Evolutionary conservation across 2,888 invertebrate species (phyloP).

Genomic region (Balanococcus diminutus): DNA sequence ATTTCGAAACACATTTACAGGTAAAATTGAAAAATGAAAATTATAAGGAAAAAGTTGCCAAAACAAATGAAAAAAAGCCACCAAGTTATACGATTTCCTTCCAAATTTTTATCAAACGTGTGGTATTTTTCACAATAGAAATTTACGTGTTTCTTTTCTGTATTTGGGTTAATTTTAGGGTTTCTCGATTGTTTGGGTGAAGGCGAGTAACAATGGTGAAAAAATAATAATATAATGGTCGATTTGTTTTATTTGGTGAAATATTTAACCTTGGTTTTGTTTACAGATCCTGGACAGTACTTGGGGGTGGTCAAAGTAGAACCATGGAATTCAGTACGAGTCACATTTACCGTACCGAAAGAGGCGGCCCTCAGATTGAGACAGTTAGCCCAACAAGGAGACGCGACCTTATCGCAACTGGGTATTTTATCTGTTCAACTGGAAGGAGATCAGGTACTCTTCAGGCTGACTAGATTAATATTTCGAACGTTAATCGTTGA

Average conservation of each 20-base stretch:
- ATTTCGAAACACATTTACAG: too few relatives aligned
- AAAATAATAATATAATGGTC: too few relatives aligned
- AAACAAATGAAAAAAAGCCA: background rate
- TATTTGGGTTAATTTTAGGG: background rate
- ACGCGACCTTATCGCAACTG: conserved; percentile 84
- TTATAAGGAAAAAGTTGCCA: background rate
- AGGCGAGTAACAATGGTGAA: too few relatives aligned
- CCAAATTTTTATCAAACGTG: background rate
- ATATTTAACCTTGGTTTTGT: conserved; percentile 45
- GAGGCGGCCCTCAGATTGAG: conserved; percentile 92
- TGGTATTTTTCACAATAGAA: background rate
- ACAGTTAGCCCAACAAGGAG: conserved; percentile 89
- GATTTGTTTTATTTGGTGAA: background rate
- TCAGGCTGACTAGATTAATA: background rate
- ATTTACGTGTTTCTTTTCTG: background rate
- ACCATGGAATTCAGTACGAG: conserved; percentile 98
- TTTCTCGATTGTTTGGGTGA: too few relatives aligned
- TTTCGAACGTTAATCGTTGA: too few relatives aligned
- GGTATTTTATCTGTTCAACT: conserved; percentile 95
- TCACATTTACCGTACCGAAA: conserved; percentile 95
- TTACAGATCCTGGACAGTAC: conserved; percentile 56
- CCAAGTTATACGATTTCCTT: background rate
- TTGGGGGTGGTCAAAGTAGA: conserved; percentile 78
- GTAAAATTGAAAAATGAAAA: background rate
- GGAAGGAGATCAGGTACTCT: conserved; percentile 78